Conservation (phyloP, 2,888 invertebrate species). For the Acleris emargana region DNA sequence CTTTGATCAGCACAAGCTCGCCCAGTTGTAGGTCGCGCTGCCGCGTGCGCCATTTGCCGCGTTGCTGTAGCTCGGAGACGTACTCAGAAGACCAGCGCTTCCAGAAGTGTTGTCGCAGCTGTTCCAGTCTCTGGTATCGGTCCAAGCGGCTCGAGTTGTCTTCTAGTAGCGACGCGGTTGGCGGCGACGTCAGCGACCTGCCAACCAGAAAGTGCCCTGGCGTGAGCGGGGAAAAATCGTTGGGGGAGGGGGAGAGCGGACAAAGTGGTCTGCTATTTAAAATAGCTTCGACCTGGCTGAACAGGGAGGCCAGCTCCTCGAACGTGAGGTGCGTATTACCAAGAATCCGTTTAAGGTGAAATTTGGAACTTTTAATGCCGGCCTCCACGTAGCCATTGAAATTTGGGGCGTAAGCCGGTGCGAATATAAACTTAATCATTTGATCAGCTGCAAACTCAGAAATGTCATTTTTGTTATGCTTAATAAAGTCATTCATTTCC, state of each 20-base stretch:
- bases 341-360: not conserved
- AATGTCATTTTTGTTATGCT: too few relatives aligned
- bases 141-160: not conserved
- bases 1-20: too few relatives aligned
- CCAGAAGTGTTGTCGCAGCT: not conserved
- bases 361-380: not conserved
- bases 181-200: not conserved
- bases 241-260: not conserved
- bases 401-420: too few relatives aligned
- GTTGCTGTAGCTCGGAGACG: constrained; percentile 4
- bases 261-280: constrained; percentile 1
- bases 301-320: constrained; percentile 1
- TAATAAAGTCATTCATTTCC: too few relatives aligned
- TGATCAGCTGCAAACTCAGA: too few relatives aligned
- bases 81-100: constrained; percentile 2
- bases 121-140: not conserved
- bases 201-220: not conserved
- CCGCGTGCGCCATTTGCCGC: too few relatives aligned
- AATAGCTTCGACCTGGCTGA: too few relatives aligned
- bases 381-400: too few relatives aligned
- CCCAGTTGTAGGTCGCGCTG: too few relatives aligned
- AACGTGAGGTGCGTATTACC: not conserved
- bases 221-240: constrained; percentile 1
- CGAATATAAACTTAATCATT: too few relatives aligned
- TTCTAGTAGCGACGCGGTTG: not conserved